A percentile compares a stretch with the other conserved stretches of the same genome.
Evolutionary conservation across 2,113 vertebrate genomes (phyloP).

Genomic region (Trematomus loennbergii): DNA sequence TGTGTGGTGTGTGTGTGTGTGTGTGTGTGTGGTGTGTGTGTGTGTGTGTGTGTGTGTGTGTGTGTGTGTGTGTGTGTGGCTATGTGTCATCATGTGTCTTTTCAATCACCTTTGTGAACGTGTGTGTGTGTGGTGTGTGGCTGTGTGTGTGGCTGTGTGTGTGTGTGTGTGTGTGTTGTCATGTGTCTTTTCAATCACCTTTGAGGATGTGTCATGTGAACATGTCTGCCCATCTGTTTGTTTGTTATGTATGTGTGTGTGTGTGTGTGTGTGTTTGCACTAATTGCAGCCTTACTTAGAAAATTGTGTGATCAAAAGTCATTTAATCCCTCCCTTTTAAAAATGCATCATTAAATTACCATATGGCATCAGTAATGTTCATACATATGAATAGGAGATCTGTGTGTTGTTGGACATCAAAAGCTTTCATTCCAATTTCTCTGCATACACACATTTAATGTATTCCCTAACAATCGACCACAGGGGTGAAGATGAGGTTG

Average conservation of each 20-base stretch:
- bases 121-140: not conserved
- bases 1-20: not conserved
- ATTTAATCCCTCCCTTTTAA: slow-evolving; percentile 62
- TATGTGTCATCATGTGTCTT: no score
- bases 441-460: slow-evolving; percentile 44
- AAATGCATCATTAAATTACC: slow-evolving; percentile 70
- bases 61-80: no score
- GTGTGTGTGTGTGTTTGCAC: not conserved
- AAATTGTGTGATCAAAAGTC: slow-evolving; percentile 58
- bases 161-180: not conserved
- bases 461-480: slow-evolving; percentile 69
- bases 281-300: slow-evolving; percentile 44
- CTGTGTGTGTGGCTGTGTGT: not conserved
- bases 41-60: not conserved
- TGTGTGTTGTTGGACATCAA: slow-evolving; percentile 71
- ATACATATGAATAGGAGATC: slow-evolving; percentile 55
- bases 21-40: not conserved
- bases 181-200: slow-evolving; percentile 33
- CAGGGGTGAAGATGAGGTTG: slow-evolving; percentile 64
- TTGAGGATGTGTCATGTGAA: slow-evolving; percentile 18
- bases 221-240: slow-evolving; percentile 28
- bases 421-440: slow-evolving; percentile 49
- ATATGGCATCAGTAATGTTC: slow-evolving; percentile 61
- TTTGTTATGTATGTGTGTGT: not conserved
- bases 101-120: slow-evolving; percentile 29